These are phyloP conservation scores for Columbina picui DNA, from an alignment of 2,113 vertebrate genomes.

Conservation along the genomic window DNA sequence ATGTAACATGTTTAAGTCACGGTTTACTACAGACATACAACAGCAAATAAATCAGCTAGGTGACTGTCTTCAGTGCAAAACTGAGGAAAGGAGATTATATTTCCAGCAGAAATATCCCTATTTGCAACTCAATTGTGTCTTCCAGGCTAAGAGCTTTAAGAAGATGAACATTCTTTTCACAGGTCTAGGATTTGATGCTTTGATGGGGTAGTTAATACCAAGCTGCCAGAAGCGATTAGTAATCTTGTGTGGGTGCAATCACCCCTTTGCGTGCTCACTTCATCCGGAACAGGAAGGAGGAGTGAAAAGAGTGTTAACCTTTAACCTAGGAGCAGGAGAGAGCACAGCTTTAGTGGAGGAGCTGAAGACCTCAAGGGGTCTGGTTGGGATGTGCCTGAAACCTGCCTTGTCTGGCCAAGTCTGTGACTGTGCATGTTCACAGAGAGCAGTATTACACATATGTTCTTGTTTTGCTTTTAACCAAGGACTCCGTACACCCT, in stretches of 20 bases:
- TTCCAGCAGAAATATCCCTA: not conserved
- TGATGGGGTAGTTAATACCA: not conserved
- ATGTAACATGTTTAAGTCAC: not conserved
- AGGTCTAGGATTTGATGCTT: not conserved
- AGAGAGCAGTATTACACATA: not conserved
- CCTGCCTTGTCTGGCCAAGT: not conserved
- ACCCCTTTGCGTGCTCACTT: not conserved
- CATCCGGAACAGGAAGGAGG: not conserved
- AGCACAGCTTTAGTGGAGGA: not conserved
- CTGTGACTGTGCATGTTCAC: not conserved
- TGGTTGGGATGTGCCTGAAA: not conserved
- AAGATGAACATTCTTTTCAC: not conserved
- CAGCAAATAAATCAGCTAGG: not conserved
- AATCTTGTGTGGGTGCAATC: not conserved
- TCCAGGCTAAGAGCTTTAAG: not conserved
- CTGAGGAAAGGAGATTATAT: not conserved
- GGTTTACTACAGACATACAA: not conserved
- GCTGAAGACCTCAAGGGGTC: not conserved
- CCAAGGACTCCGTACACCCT: not conserved
- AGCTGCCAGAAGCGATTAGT: constrained; percentile 12
- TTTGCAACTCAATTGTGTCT: not conserved
- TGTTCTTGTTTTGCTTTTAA: not conserved
- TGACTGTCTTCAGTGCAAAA: not conserved
- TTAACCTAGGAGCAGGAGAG: not conserved
- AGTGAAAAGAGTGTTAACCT: not conserved